A percentile compares a stretch with the other conserved stretches of the same genome.
These are phyloP conservation scores for Pomatostomus ruficeps DNA, from an alignment of 2,113 vertebrate genomes.

Conservation along the genomic window DNA sequence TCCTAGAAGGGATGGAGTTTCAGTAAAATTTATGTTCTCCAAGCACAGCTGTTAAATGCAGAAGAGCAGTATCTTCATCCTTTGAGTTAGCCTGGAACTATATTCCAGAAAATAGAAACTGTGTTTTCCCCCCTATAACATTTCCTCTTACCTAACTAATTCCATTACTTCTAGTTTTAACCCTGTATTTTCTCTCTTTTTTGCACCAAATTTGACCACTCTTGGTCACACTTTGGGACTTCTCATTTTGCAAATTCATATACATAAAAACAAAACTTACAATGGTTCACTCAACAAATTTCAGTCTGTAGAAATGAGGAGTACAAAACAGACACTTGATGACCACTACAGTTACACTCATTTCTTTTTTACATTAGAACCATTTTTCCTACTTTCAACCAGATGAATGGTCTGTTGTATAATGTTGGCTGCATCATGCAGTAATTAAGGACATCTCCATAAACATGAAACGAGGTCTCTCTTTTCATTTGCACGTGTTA, in stretches of 20 bases:
- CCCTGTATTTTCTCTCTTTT: not conserved
- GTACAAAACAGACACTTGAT: not conserved
- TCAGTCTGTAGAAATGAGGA: not conserved
- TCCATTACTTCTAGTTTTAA: not conserved
- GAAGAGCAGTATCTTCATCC: not conserved
- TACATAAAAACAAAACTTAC: not conserved
- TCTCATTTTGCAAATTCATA: not conserved
- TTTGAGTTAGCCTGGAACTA: not conserved
- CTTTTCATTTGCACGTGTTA: constrained; percentile 7
- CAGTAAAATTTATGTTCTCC: not conserved
- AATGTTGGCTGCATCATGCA: not conserved
- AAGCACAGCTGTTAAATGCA: not conserved
- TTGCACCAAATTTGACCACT: not conserved
- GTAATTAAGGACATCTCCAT: not conserved
- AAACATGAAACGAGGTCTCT: not conserved
- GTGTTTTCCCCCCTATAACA: not conserved
- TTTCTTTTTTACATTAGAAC: not conserved
- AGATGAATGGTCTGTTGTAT: not conserved
- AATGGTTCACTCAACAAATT: not conserved
- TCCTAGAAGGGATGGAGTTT: constrained; percentile 60
- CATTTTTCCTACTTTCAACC: not conserved
- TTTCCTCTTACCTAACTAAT: not conserved
- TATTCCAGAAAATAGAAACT: not conserved
- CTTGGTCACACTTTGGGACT: not conserved
- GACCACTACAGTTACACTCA: not conserved